phyloP scores from a whole-genome alignment of 2,113 vertebrate species.

The Trinectes maculatus region DNA sequence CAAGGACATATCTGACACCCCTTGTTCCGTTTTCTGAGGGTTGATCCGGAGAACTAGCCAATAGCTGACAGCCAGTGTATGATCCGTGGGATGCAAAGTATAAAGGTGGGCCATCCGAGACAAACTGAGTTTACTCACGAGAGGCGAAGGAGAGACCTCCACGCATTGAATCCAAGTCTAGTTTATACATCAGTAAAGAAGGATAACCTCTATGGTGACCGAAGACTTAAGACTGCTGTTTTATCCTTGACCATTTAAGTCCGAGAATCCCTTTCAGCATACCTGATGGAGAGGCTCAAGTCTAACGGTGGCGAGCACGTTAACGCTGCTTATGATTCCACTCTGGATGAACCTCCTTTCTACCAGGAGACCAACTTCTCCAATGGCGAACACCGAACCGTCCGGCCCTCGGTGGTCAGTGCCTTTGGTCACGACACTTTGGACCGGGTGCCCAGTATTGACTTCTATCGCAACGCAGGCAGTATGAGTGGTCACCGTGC shows the following conservation, averaged over 20 bases:
- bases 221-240: conserved; percentile 35
- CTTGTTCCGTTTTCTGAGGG: conserved; percentile 64
- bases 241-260: conserved; percentile 30
- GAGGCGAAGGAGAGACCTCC: conserved; percentile 7
- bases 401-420: conserved; percentile 84
- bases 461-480: conserved; percentile 95
- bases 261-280: conserved; percentile 33
- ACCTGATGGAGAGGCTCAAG: conserved; percentile 71
- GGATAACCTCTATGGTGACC: conserved; percentile 48
- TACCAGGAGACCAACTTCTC: conserved; percentile 87
- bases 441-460: conserved; percentile 92
- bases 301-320: conserved; percentile 60
- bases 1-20: conserved; percentile 79
- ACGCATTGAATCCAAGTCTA: background rate
- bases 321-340: conserved; percentile 71
- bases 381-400: conserved; percentile 79
- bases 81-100: conserved; percentile 58
- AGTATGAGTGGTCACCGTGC: conserved; percentile 91
- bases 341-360: conserved; percentile 83
- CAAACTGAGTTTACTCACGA: conserved; percentile 34
- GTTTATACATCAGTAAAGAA: conserved; percentile 18
- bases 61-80: conserved; percentile 59
- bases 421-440: conserved; percentile 96
- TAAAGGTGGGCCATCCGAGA: conserved; percentile 64
- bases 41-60: conserved; percentile 73